Base-by-base conservation (phyloP, 2,888 invertebrate species). In the Drosophila pseudotalamancana region DNA sequence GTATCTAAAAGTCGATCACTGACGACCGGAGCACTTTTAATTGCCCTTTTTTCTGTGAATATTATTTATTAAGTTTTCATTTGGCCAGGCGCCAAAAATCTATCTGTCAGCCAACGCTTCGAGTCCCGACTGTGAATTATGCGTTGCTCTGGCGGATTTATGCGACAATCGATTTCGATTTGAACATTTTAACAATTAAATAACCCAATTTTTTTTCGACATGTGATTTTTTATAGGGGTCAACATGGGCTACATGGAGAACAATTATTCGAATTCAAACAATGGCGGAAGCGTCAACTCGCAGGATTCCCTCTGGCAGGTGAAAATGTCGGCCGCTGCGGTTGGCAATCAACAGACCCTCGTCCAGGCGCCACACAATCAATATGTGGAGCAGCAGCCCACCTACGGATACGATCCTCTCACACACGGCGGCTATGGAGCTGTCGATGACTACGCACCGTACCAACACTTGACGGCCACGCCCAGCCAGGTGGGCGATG, bases 211-310 rank as follows among this genome's bases (percentile, higher is more conserved):
- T 45, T 65, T 12, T 37, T 5, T 19, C 16, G n/a, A n/a, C n/a
- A n/a, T 32, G 19, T 42, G 39, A 51, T 39, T 45, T 40, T 6
- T 48, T 27, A 16, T 68, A 96, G 96, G 96, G 94, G 95, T 95
- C 72, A 96, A 96, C 92, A 96, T 96, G 95, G 96, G 95, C 70
- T 97, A 97, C 92, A 94, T 97, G 92, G 97, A 97, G 91, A 97
- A 97, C 92, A 97, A 96, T 91, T 97, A 97, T 92, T 96, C 97
- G 62, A 97, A 97, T 91, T 97, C 97, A 63, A 97, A 97, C 92
- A 97, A 97, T 91, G 97, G 97, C n/a, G 97, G 97, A 77, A 97
- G 97, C 85, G 97, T 97, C 59, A 97, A 98, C 92, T 97, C 97
- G 4, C 97, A 97, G 91, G 97, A 97, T 91, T 97, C 97, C 32